These are phyloP conservation scores for Coleophora flavipennella DNA, from an alignment of 2,888 invertebrate species.

Conservation along the genomic window DNA sequence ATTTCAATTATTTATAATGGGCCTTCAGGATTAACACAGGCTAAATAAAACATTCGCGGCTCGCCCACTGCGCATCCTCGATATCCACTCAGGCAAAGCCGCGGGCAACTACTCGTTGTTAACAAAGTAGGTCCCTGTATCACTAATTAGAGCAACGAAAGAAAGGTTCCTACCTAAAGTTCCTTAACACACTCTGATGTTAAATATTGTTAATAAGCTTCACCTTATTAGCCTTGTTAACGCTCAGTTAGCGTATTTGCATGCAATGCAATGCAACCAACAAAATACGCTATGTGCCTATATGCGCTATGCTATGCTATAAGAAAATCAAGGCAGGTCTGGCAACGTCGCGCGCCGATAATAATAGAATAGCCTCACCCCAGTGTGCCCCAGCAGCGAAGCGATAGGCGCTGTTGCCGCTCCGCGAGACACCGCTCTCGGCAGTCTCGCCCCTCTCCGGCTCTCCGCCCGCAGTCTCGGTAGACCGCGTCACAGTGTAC, in stretches of 20 bases:
- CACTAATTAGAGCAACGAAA: too few relatives aligned
- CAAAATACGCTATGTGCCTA: too few relatives aligned
- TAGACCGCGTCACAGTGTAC: slow-evolving; percentile 47
- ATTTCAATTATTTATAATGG: too few relatives aligned
- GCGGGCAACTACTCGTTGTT: too few relatives aligned
- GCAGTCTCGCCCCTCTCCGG: slow-evolving; percentile 33
- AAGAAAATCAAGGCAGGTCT: slow-evolving; percentile 10
- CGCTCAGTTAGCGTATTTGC: slow-evolving; percentile 28
- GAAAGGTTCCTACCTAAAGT: slow-evolving; percentile 24
- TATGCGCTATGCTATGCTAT: too few relatives aligned
- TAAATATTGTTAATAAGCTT: slow-evolving; percentile 45
- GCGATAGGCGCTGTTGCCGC: slow-evolving; percentile 42
- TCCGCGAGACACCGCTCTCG: slow-evolving; percentile 51
- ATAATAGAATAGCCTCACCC: too few relatives aligned
- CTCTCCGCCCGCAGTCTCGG: slow-evolving; percentile 54
- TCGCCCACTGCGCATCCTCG: too few relatives aligned
- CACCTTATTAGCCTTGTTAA: slow-evolving; percentile 33
- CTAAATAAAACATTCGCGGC: too few relatives aligned
- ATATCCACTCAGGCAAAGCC: too few relatives aligned
- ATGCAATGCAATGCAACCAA: slow-evolving; percentile 23
- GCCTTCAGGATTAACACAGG: too few relatives aligned
- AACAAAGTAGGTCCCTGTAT: too few relatives aligned
- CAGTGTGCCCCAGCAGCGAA: too few relatives aligned
- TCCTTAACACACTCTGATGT: slow-evolving; percentile 31
- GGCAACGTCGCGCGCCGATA: slow-evolving; percentile 27